Evolutionary conservation across 2,113 vertebrate species (phyloP).

Genomic region (Tamias sibiricus): DNA sequence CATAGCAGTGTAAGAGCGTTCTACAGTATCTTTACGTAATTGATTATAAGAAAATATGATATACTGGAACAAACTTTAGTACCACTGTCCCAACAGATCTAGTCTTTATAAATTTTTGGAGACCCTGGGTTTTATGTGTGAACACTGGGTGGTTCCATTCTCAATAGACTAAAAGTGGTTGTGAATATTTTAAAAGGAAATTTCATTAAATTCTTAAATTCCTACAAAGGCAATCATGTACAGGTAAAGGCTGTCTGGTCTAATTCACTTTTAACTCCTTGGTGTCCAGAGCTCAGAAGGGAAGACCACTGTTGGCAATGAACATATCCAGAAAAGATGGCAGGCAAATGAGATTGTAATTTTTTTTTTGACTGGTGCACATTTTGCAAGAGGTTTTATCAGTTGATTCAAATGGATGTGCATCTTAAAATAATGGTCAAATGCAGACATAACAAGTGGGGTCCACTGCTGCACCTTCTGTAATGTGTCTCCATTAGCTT

Average conservation of each 20-base stretch:
- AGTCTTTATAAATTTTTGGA: background rate
- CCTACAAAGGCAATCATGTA: background rate
- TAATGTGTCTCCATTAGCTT: constrained; percentile 73
- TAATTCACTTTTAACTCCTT: constrained; percentile 59
- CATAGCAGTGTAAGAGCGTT: no score
- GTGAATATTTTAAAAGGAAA: constrained; percentile 69
- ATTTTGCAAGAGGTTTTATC: constrained; percentile 71
- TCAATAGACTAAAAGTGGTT: constrained; percentile 63
- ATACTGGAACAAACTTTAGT: background rate
- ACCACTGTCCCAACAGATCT: background rate
- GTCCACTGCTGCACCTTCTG: constrained; percentile 69
- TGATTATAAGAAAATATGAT: background rate
- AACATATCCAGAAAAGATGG: constrained; percentile 56
- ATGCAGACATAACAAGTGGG: constrained; percentile 54
- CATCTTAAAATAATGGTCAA: constrained; percentile 74
- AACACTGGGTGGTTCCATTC: background rate
- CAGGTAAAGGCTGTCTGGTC: constrained; percentile 22
- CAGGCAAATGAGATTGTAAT: background rate
- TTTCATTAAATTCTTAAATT: constrained; percentile 57
- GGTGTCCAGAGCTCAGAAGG: constrained; percentile 50
- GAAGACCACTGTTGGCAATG: constrained; percentile 61
- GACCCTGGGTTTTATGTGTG: background rate
- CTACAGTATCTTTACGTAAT: background rate
- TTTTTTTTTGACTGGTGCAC: background rate
- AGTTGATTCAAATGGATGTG: constrained; percentile 74